Base-by-base conservation (phyloP, 2,888 invertebrate species). In the Chloroclystis v-ata region DNA sequence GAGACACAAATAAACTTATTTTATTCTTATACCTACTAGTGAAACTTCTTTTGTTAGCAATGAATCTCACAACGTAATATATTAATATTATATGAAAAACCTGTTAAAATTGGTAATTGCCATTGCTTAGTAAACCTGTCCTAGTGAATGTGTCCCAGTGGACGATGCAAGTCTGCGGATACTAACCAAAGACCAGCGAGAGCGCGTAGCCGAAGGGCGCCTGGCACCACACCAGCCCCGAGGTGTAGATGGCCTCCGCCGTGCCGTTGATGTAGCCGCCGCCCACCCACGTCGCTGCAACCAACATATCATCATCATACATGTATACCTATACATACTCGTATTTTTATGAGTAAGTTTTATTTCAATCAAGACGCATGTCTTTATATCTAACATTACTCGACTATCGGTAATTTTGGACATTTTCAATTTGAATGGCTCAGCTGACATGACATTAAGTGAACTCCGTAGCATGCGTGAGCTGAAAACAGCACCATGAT, bases 211-310 rank as follows among this genome's bases (percentile, higher is more conserved):
- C 99, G 82, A 99, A 96, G n/a, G 99, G 99, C 43, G 99, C 99
- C 89, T 98, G 98, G 82, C 98, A 98, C 97, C 98, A 98, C 32
- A 98, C 92, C 69, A 99, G 89, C 1, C 97, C 98, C 52, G 91
- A 92, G 29, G 95, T 96, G 87, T 96, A 98, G 67, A 99, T 96
- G 37, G 95, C 96, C 88, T 99, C 99, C 16, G 99, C 98, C 11
- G 99, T 98, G 55, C 99, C 99, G 80, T 99, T 99, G 79, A 99
- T 99, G 89, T 99, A 99, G 40, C 98, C 99, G 32, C 99, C 99
- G 54, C 99, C 99, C 42, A 99, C 99, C 99, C 99, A 99, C 10
- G 99, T 99, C 37, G 99, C 98, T 96, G 82, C 13, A 82, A 78
- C 59, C 63, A 58, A 35, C 35, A 8, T 9, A 35, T 4, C n/a